Conservation (phyloP, 2,113 vertebrate genomes). For the Nycticryphes semicollaris region DNA sequence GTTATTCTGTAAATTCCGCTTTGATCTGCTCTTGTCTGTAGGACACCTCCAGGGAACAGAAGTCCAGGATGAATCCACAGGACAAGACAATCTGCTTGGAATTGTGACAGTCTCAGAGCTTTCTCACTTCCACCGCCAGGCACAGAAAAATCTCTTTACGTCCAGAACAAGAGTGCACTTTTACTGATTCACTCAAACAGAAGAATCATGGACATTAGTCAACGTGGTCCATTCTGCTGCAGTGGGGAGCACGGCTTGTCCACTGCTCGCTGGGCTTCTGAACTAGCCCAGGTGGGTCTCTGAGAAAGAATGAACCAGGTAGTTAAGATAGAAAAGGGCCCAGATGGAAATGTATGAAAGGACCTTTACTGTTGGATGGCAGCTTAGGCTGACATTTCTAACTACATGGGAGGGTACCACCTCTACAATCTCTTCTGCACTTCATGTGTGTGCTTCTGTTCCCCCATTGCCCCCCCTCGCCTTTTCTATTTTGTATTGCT, state of each 20-base stretch:
- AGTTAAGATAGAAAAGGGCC: neutral
- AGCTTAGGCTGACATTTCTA: neutral
- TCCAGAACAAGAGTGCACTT: rapidly evolving
- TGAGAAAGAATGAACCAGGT: neutral
- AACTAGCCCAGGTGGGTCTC: neutral
- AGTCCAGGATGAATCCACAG: neutral
- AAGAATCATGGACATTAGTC: neutral
- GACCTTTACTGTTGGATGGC: neutral
- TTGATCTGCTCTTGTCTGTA: neutral
- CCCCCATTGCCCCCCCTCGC: too few relatives aligned
- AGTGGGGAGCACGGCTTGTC: rapidly evolving
- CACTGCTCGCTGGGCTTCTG: neutral
- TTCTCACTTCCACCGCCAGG: neutral
- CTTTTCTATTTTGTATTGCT: neutral
- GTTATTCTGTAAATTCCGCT: neutral
- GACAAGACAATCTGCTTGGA: neutral
- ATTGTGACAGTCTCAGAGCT: neutral
- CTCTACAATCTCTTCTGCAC: neutral
- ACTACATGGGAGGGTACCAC: neutral
- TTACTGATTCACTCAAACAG: rapidly evolving
- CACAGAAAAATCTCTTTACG: neutral
- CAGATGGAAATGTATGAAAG: neutral
- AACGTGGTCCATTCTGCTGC: neutral
- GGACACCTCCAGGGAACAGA: neutral
- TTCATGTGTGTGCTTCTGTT: neutral